Evolutionary conservation across 2,113 vertebrate genomes (phyloP).

Genomic region (Meleagris gallopavo): DNA sequence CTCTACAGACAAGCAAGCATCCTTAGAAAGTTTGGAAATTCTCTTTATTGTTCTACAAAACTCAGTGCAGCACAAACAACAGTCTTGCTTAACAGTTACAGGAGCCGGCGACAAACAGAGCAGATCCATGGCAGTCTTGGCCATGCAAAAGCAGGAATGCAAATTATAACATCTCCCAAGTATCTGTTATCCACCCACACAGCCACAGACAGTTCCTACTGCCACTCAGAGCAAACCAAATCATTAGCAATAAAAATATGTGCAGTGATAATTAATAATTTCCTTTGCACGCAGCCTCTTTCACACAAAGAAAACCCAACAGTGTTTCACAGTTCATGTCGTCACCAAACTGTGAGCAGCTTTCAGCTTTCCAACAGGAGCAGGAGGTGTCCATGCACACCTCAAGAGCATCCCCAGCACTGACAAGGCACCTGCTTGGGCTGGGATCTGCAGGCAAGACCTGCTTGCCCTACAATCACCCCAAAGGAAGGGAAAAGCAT

Average conservation of each 20-base stretch:
- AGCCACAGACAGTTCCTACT: constrained; percentile 27
- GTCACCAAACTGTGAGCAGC: not conserved
- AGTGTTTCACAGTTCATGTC: not conserved
- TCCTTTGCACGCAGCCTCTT: not conserved
- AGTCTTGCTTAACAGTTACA: not conserved
- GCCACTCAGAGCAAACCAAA: constrained; percentile 40
- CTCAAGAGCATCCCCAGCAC: not conserved
- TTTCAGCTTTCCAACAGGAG: not conserved
- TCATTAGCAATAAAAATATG: not conserved
- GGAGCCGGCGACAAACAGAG: not conserved
- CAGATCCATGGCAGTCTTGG: not conserved
- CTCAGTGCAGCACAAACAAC: rapidly evolving
- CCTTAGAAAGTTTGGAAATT: not conserved
- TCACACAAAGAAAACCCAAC: not conserved
- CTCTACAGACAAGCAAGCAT: not conserved
- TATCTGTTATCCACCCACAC: constrained; percentile 40
- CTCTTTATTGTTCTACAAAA: not conserved
- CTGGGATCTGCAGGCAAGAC: not conserved
- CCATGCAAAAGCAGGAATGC: constrained; percentile 25
- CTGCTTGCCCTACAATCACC: not conserved
- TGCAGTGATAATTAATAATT: not conserved
- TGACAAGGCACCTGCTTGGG: not conserved
- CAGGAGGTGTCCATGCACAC: not conserved
- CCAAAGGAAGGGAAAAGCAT: not conserved
- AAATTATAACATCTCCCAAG: constrained; percentile 35